phyloP scores from a whole-genome alignment of 2,888 invertebrate species.

The Drosophila mimetica region DNA sequence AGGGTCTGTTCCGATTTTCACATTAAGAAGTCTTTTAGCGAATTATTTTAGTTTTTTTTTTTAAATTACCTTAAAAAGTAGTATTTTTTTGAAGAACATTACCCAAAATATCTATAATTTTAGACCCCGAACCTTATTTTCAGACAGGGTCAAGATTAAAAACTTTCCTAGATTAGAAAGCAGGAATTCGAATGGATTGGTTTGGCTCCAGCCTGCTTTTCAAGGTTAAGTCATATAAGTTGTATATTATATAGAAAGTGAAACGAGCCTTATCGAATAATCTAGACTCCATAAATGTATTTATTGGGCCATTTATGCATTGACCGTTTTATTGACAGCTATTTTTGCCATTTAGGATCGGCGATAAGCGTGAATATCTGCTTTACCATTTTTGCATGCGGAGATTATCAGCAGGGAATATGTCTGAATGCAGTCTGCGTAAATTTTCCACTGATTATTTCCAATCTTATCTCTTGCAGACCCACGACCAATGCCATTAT shows the following conservation, averaged over 20 bases:
- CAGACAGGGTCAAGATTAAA: conserved; percentile 4
- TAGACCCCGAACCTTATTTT: not conserved
- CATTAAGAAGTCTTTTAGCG: not conserved
- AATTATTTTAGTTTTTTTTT: too few relatives aligned
- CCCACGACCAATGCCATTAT: conserved; percentile 99
- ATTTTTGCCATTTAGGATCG: conserved; percentile 26
- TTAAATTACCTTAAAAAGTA: not conserved
- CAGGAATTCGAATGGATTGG: not conserved
- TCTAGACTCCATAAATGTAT: conserved; percentile 3
- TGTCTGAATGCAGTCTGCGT: conserved; percentile 9
- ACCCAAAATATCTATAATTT: not conserved
- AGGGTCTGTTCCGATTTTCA: not conserved
- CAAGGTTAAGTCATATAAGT: conserved; percentile 1
- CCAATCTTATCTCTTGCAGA: conserved; percentile 85
- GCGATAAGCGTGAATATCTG: conserved; percentile 23
- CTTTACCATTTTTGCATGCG: conserved; percentile 14
- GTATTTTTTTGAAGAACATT: too few relatives aligned
- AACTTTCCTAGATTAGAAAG: conserved; percentile 1
- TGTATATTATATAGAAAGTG: conserved; percentile 14
- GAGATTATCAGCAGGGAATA: conserved; percentile 1
- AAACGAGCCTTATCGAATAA: conserved; percentile 36
- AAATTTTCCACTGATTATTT: conserved; percentile 26
- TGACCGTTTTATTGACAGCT: conserved; percentile 23
- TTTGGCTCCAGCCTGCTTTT: not conserved
- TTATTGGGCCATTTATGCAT: conserved; percentile 31